A percentile compares a stretch with the other conserved stretches of the same genome.
Conservation (phyloP, 2,888 invertebrate species). For the Hoplodrina blanda region DNA sequence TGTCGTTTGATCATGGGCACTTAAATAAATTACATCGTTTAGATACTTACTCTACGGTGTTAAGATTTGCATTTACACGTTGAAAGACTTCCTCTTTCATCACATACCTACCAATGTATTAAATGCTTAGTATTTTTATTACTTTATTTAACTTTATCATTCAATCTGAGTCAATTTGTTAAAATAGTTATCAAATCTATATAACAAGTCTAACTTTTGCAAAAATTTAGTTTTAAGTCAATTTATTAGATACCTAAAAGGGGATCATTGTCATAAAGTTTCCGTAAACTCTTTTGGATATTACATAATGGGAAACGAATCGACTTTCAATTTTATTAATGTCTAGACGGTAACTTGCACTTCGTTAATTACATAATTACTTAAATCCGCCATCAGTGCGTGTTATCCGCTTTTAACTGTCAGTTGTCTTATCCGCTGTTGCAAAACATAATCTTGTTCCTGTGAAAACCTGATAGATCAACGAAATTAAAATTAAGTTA, state of each 20-base stretch:
- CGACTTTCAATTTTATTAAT: neutral
- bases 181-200: neutral
- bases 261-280: no score
- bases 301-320: neutral
- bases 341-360: neutral
- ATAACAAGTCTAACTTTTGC: no score
- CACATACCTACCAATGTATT: neutral
- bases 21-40: constrained; percentile 40
- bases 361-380: constrained; percentile 14
- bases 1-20: constrained; percentile 16
- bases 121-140: neutral
- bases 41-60: constrained; percentile 20
- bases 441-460: constrained; percentile 41
- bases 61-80: constrained; percentile 36
- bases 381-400: neutral
- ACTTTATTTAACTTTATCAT: neutral
- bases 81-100: constrained; percentile 50
- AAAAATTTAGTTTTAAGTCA: neutral
- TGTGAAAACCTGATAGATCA: constrained; percentile 35
- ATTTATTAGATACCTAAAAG: neutral
- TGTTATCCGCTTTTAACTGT: constrained; percentile 10
- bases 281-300: no score
- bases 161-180: neutral
- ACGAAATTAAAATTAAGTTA: constrained; percentile 20
- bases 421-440: constrained; percentile 19